phyloP scores from a whole-genome alignment of 2,888 invertebrate species.

The Protula sp. region DNA sequence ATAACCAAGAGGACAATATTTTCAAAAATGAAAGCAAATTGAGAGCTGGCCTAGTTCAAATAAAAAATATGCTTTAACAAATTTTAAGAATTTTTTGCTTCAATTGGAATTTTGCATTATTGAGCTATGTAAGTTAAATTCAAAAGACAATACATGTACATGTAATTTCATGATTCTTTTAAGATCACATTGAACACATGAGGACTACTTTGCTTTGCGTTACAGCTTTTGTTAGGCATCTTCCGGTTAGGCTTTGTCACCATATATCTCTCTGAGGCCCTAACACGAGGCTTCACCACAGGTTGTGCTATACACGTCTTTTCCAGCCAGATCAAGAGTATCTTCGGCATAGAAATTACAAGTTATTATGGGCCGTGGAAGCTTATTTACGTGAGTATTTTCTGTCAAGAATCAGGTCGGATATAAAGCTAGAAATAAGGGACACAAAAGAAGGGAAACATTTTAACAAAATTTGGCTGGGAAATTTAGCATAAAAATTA shows the following conservation, averaged over 20 bases:
- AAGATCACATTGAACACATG: no score
- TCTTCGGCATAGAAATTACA: conserved; percentile 52
- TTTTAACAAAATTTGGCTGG: background rate
- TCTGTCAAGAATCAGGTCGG: background rate
- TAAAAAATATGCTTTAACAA: no score
- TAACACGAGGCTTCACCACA: conserved; percentile 83
- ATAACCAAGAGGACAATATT: no score
- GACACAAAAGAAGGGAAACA: background rate
- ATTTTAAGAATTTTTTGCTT: no score
- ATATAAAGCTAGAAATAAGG: background rate
- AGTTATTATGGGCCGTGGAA: conserved; percentile 58
- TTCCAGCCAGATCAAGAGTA: conserved; percentile 64
- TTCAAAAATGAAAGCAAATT: no score
- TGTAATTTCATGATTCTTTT: no score
- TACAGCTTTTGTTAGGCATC: conserved; percentile 13
- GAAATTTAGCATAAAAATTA: no score
- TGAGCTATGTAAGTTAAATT: no score
- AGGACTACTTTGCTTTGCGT: no score
- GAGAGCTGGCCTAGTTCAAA: no score
- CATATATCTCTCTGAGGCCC: conserved; percentile 31
- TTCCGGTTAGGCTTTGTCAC: conserved; percentile 16
- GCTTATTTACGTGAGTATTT: conserved; percentile 63
- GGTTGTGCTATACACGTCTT: conserved; percentile 81
- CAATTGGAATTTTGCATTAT: no score
- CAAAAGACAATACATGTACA: no score